A percentile compares a stretch with the other conserved stretches of the same genome.
Evolutionary conservation across 1,140 invertebrate genomes (phyloP).

Genomic region (Drosophila ananassae): DNA sequence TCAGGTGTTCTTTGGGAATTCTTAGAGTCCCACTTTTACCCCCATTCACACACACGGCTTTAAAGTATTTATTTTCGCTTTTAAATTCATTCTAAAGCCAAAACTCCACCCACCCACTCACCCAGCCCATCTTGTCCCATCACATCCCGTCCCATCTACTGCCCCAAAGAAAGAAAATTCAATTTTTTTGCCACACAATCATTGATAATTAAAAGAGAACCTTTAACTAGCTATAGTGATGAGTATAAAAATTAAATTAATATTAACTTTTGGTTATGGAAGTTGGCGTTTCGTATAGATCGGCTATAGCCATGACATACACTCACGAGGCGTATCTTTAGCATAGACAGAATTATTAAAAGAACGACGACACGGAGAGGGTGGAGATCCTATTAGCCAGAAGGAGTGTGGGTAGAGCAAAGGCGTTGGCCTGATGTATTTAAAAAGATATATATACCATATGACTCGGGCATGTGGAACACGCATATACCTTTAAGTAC

Average conservation of each 20-base stretch:
- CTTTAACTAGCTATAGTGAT: slow-evolving; percentile 22
- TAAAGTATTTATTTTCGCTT: slow-evolving; percentile 8
- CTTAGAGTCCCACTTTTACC: background rate
- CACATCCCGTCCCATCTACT: no score
- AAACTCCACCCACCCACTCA: background rate
- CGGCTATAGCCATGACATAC: slow-evolving; percentile 10
- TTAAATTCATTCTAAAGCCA: slow-evolving; percentile 1
- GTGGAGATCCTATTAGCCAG: background rate
- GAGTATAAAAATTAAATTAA: slow-evolving; percentile 19
- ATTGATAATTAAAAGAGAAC: background rate
- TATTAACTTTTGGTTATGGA: slow-evolving; percentile 24
- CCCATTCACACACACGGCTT: background rate
- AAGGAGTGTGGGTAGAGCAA: background rate
- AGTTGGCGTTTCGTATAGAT: slow-evolving; percentile 26
- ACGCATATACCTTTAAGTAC: slow-evolving; percentile 19
- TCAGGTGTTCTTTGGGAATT: background rate
- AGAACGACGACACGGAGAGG: background rate
- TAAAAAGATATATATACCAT: background rate
- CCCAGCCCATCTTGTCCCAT: slow-evolving; percentile 10
- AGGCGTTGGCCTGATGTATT: background rate
- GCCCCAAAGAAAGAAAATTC: slow-evolving; percentile 2
- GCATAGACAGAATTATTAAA: background rate
- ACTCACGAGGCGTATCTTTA: slow-evolving; percentile 11
- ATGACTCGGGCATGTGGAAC: slow-evolving; percentile 3
- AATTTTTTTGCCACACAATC: slow-evolving; percentile 18